Evolutionary conservation across 2,888 invertebrate genomes (phyloP).

Genomic region (Clanis bilineata): DNA sequence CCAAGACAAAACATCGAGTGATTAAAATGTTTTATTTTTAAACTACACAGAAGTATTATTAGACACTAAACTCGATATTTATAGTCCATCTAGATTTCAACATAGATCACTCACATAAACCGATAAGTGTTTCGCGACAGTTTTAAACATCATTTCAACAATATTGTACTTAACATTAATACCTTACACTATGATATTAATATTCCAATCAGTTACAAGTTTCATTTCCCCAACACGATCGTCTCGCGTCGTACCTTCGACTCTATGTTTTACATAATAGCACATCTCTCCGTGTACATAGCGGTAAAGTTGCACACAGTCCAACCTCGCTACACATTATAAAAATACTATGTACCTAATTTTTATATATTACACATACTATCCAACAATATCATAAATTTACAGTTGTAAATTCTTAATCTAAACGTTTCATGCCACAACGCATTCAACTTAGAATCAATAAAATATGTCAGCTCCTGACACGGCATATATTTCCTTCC

Average conservation of each 20-base stretch:
- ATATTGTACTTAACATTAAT: slow-evolving; percentile 78
- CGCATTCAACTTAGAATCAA: slow-evolving; percentile 32
- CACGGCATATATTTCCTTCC: background rate
- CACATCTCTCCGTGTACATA: slow-evolving; percentile 50
- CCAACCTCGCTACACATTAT: slow-evolving; percentile 61
- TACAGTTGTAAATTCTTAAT: slow-evolving; percentile 65
- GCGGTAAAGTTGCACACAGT: slow-evolving; percentile 37
- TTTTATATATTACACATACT: slow-evolving; percentile 74
- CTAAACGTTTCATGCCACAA: slow-evolving; percentile 53
- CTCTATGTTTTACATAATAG: slow-evolving; percentile 32
- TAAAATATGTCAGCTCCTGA: slow-evolving; percentile 16
- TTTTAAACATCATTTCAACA: slow-evolving; percentile 67
- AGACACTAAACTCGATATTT: slow-evolving; percentile 57
- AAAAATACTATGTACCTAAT: slow-evolving; percentile 67
- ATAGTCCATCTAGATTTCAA: slow-evolving; percentile 62
- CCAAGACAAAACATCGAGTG: slow-evolving; percentile 46
- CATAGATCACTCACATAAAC: slow-evolving; percentile 70
- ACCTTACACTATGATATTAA: slow-evolving; percentile 60
- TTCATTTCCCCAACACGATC: slow-evolving; percentile 15
- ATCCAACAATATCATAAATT: slow-evolving; percentile 76
- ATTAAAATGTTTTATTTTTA: slow-evolving; percentile 75
- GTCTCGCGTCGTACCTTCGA: background rate
- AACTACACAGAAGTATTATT: slow-evolving; percentile 73
- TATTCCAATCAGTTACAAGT: slow-evolving; percentile 15
- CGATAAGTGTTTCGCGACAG: slow-evolving; percentile 64